Evolutionary conservation across 2,113 vertebrate genomes (phyloP), one percentile per base, ranked within the genome.

Genomic region (Emydocephalus ijimae): DNA sequence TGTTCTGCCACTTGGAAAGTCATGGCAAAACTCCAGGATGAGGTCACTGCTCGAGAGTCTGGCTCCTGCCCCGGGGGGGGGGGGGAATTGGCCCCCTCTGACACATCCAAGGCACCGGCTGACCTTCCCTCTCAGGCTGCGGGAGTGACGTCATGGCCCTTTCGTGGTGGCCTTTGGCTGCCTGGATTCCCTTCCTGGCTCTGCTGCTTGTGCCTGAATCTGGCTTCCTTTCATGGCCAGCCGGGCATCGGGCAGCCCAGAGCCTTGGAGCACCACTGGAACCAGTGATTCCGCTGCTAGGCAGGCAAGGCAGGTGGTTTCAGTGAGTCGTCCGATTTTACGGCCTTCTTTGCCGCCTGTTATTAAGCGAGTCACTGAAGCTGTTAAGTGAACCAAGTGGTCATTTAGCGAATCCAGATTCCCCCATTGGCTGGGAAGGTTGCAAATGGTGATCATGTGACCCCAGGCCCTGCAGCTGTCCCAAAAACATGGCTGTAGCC

Each of bases 11-110:
- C 50, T 45, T 54, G 52, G 54, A 43, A 39, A 90, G 91, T 85
- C 55, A 4, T 29, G 56, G 48, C 10, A 88, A 93, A 92, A 93
- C 93, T 92, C 26, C 87, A 15, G 4, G 12, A 39, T 93, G 93
- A 93, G 15, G 39, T 93, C 91, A 87, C 74, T 12, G 74, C 24
- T 59, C 21, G 26, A 52, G 9, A 29, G 23, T 18, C 43, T 4
- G 45, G 2, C 23, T 85, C 54, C 20, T 29, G 48, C 21, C 21
- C 3, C 0, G 18, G 85, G 18, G 0, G 23, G 69, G n/a, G 34
- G n/a, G 69, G 34, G 15, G 18, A 9, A 39, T 81, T 81, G 2
- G 2, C 74, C 34, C 20, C n/a, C 0, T 39, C 20, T 81, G 74
- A 43, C 34, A 81, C 74, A 81, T 81, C 74, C 2, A 7, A 39